phyloP scores from a whole-genome alignment of 1,140 invertebrate genomes.

The Hestina assimilis region DNA sequence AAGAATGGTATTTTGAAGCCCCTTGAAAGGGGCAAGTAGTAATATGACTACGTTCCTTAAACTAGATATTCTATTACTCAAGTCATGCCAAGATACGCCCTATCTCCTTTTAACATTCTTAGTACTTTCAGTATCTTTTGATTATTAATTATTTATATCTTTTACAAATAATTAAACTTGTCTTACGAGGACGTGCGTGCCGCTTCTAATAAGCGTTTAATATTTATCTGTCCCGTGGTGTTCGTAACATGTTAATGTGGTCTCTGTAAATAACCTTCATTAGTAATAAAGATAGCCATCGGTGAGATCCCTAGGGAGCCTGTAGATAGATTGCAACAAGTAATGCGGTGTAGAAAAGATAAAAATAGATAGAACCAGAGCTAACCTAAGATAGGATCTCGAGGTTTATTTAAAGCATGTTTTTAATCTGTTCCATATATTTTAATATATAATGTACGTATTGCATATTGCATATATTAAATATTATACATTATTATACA shows the following conservation, averaged over 20 bases:
- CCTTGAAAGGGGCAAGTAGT: too few relatives aligned
- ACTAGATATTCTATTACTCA: too few relatives aligned
- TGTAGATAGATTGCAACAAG: conserved; percentile 21
- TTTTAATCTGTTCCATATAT: neutral
- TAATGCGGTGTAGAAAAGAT: conserved; percentile 14
- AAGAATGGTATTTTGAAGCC: too few relatives aligned
- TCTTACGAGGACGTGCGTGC: neutral
- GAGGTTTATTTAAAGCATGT: neutral
- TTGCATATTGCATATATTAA: too few relatives aligned
- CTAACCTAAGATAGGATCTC: neutral
- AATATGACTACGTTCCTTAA: too few relatives aligned
- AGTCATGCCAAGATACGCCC: too few relatives aligned
- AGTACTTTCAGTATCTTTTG: neutral
- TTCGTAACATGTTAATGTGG: conserved; percentile 30
- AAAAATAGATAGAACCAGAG: conserved; percentile 7
- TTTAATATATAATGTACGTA: too few relatives aligned
- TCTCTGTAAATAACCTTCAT: conserved; percentile 37
- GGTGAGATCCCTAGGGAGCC: conserved; percentile 12
- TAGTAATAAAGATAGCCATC: conserved; percentile 41
- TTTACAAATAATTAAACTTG: neutral
- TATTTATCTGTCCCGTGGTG: conserved; percentile 16
- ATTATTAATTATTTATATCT: neutral
- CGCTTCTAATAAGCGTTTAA: conserved; percentile 19
- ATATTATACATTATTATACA: too few relatives aligned
- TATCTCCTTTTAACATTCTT: too few relatives aligned